Base-by-base conservation (phyloP, 2,888 invertebrate genomes). In the Agriotes lineatus region DNA sequence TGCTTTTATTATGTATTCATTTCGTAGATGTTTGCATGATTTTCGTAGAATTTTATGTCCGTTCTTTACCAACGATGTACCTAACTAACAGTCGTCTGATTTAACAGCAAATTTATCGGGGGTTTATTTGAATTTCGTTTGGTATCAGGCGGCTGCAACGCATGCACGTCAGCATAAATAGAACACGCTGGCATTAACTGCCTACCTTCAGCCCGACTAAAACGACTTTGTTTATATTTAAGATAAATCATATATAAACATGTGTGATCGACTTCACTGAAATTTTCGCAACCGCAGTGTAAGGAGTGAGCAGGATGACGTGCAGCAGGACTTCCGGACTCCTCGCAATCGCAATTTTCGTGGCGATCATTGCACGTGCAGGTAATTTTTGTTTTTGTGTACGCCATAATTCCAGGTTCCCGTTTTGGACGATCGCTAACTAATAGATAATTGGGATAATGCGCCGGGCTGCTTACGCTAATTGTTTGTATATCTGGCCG, bases 171-270 rank as follows among this genome's bases (percentile, higher is more conserved):
- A 18, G 9, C 16, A 5, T 44, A 64, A 64, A 64, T 57, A 64
- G 56, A 64, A 64, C 64, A 64, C 64, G 44, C 64, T 48, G 57
- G 56, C 30, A 56, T 37, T 61, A 56, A 52, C 22, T 52, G 16
- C 30, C 12, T 56, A 56, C 20, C 20, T 37, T 20, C n/a, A 22
- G 3, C 5, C 12, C 25, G 10, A 25, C 48, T 48, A 48, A 50
- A 33, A 16, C 16, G 33, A 16, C 30, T 7, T 37, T 25, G 25
- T 58, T 58, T 58, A 58, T 58, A 35, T 58, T 37, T 16, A 58
- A 42, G 58, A 42, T 58, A 42, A 56, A 22, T 56, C 56, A 22
- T 22, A 35, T 22, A 58, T 30, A 42, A 58, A 58, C 37, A 58
- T 58, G 58, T 37, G 58, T 42, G 58, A 25, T n/a, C 39, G 42